Percentiles rank a stretch among this genome's conserved stretches.
Evolutionary conservation across 2,113 vertebrate species (phyloP).

Genomic region (Lasiurus borealis): DNA sequence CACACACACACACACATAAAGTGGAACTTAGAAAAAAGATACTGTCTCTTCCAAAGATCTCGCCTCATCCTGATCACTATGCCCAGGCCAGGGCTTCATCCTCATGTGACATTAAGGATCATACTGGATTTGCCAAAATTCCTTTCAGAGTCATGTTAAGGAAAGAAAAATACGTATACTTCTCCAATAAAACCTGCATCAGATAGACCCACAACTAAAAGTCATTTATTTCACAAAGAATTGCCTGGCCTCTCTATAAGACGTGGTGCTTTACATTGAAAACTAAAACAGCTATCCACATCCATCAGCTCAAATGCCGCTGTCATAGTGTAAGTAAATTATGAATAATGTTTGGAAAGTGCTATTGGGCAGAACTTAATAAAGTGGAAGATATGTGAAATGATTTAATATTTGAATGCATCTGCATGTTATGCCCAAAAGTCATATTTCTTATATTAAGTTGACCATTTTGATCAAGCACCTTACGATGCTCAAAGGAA

Average conservation of each 20-base stretch:
- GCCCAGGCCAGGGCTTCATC: neutral
- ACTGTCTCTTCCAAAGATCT: neutral
- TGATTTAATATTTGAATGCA: conserved; percentile 42
- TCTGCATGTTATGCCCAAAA: neutral
- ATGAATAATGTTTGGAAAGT: neutral
- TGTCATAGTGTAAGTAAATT: neutral
- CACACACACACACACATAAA: neutral
- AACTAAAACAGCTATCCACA: neutral
- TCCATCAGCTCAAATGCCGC: neutral
- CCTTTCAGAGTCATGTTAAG: neutral
- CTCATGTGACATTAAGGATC: neutral
- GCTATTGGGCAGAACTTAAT: conserved; percentile 14
- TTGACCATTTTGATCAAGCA: conserved; percentile 32
- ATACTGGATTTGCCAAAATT: neutral
- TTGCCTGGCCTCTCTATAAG: neutral
- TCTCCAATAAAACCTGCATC: conserved; percentile 4
- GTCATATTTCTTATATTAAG: neutral
- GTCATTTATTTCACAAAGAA: neutral
- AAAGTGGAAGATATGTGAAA: conserved; percentile 6
- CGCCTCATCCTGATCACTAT: neutral
- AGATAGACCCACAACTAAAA: neutral
- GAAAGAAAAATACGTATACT: neutral
- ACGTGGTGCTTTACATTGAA: neutral
- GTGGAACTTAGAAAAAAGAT: neutral
- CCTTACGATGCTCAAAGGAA: conserved; percentile 34